Evolutionary conservation across 2,113 vertebrate species (phyloP).

Genomic region (Saguinus imperator): DNA sequence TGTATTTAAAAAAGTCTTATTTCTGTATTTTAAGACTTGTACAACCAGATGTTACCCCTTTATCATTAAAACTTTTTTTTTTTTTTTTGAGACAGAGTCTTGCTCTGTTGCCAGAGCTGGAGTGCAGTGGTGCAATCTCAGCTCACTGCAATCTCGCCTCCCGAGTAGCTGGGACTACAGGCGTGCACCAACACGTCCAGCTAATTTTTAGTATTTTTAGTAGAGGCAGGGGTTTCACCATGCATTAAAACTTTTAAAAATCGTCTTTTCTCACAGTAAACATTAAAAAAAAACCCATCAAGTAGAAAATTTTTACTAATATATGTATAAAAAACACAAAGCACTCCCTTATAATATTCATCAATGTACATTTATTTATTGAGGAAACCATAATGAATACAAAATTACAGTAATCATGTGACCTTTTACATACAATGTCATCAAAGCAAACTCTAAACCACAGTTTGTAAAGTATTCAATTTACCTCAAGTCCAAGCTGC

Average conservation of each 20-base stretch:
- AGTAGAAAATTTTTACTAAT: neutral
- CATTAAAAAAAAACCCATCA: neutral
- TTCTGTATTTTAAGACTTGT: neutral
- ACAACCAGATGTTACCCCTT: neutral
- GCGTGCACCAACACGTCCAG: no score
- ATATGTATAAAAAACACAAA: slow-evolving; percentile 72
- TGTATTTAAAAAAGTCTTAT: slow-evolving; percentile 35
- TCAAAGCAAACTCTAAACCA: slow-evolving; percentile 86
- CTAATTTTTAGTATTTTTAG: no score
- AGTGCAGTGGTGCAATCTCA: no score
- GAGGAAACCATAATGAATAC: slow-evolving; percentile 83
- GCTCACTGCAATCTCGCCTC: no score
- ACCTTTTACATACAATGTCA: slow-evolving; percentile 86
- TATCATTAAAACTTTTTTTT: neutral
- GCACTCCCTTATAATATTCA: slow-evolving; percentile 77
- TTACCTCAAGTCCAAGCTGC: slow-evolving; percentile 97
- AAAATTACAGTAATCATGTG: slow-evolving; percentile 84
- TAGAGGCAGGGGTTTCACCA: no score
- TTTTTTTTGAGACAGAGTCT: no score
- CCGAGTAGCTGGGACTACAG: no score
- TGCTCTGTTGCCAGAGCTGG: no score
- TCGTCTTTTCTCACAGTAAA: neutral
- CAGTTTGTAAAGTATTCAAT: slow-evolving; percentile 89
- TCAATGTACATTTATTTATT: slow-evolving; percentile 86
- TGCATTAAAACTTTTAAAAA: neutral